These are phyloP conservation scores for Andrena chrysosceles DNA, from an alignment of 2,888 invertebrate genomes.

Conservation along the genomic window DNA sequence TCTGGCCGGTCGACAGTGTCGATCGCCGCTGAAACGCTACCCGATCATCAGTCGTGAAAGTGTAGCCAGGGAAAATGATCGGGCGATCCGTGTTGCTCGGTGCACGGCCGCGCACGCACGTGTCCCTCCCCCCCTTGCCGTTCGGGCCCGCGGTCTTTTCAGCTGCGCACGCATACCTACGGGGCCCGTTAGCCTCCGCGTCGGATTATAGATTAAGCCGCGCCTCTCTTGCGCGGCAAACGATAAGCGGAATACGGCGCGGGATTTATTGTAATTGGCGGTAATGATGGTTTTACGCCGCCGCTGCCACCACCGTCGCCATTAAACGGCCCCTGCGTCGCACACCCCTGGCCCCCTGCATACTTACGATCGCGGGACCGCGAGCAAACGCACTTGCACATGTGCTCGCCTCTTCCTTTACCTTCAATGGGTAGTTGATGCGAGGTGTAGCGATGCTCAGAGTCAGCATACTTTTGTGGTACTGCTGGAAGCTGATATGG, in stretches of 20 bases:
- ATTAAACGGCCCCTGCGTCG: conserved; percentile 33
- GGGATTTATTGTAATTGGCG: conserved; percentile 82
- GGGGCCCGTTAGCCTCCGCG: conserved; percentile 60
- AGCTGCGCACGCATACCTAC: conserved; percentile 50
- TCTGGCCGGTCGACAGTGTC: conserved; percentile 66
- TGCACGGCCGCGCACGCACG: conserved; percentile 31
- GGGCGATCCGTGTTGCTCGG: conserved; percentile 30
- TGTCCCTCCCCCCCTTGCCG: conserved; percentile 21
- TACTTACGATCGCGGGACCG: conserved; percentile 32
- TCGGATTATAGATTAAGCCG: conserved; percentile 72
- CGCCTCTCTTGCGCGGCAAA: conserved; percentile 71
- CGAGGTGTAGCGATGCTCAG: too few species aligned
- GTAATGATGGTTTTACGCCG: conserved; percentile 80
- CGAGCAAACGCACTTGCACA: conserved; percentile 13
- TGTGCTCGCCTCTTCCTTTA: background rate
- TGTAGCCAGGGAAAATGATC: conserved; percentile 78
- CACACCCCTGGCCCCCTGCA: conserved; percentile 27
- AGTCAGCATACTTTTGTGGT: too few species aligned
- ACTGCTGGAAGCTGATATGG: too few species aligned
- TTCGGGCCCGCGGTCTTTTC: conserved; percentile 4
- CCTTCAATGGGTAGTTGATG: background rate
- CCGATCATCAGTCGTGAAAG: conserved; percentile 81
- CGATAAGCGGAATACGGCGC: conserved; percentile 77
- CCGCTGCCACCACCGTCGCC: conserved; percentile 57
- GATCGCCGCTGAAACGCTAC: conserved; percentile 74